A percentile compares a stretch with the other conserved stretches of the same genome.
phyloP scores from a whole-genome alignment of 2,888 invertebrate species.

The Antheraea yamamai region DNA sequence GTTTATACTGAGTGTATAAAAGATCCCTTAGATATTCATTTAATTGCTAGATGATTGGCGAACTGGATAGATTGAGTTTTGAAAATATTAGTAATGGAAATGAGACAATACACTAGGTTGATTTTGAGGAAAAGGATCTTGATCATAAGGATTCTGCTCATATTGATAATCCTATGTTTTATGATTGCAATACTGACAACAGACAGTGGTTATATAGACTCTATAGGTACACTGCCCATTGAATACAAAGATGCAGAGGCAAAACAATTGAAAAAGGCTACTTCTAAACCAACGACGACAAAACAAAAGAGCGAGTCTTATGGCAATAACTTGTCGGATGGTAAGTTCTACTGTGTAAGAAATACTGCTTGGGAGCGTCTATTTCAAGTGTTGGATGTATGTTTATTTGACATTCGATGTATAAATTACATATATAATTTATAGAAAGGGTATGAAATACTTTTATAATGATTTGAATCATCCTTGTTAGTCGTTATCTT shows the following conservation, averaged over 20 bases:
- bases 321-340: slow-evolving; percentile 72
- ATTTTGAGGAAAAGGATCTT: slow-evolving; percentile 87
- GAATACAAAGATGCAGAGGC: slow-evolving; percentile 71
- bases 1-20: slow-evolving; percentile 63
- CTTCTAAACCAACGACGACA: slow-evolving; percentile 63
- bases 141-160: slow-evolving; percentile 90
- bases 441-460: no score
- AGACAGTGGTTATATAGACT: slow-evolving; percentile 85
- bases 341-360: slow-evolving; percentile 45
- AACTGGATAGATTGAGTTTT: slow-evolving; percentile 5
- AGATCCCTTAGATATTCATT: no score
- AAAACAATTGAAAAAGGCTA: slow-evolving; percentile 67
- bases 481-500: no score
- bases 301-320: slow-evolving; percentile 72
- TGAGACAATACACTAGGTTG: slow-evolving; percentile 75
- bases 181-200: slow-evolving; percentile 90
- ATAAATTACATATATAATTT: no score
- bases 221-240: slow-evolving; percentile 62
- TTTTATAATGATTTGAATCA: slow-evolving; percentile 24
- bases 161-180: slow-evolving; percentile 92
- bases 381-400: slow-evolving; percentile 29
- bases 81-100: slow-evolving; percentile 36
- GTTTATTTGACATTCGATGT: no score
- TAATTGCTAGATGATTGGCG: not conserved
- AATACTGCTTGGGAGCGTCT: slow-evolving; percentile 18